Conservation (phyloP, 2,888 invertebrate genomes). For the Clusia tigrina region DNA sequence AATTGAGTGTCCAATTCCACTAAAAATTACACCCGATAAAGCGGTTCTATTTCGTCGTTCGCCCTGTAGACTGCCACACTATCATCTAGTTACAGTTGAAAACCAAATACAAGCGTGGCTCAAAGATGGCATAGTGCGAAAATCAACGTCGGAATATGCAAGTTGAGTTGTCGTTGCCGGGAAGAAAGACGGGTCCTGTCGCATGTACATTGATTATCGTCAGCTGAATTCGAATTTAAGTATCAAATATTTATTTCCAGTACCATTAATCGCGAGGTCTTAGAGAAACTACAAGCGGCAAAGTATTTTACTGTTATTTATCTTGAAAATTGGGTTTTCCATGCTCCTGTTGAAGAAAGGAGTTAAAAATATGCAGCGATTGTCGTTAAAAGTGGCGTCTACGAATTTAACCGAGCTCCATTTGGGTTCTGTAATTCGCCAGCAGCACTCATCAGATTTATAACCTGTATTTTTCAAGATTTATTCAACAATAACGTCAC, state of each 20-base stretch:
- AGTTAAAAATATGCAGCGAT: no score
- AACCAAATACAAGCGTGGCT: no score
- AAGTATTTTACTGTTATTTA: constrained; percentile 1
- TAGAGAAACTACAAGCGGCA: constrained; percentile 6
- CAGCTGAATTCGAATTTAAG: background rate
- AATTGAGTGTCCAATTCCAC: no score
- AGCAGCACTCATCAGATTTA: constrained; percentile 48
- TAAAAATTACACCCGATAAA: no score
- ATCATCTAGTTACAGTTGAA: no score
- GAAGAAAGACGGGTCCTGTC: background rate
- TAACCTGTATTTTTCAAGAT: constrained; percentile 27
- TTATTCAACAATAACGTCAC: constrained; percentile 27
- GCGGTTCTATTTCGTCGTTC: no score
- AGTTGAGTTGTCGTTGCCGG: background rate
- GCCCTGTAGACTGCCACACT: no score
- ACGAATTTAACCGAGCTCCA: no score
- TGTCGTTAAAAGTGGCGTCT: no score
- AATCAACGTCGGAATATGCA: background rate
- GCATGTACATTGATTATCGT: background rate
- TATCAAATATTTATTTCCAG: background rate
- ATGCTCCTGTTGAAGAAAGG: background rate
- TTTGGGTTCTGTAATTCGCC: constrained; percentile 53
- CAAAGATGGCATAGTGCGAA: no score
- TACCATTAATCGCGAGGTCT: constrained; percentile 1
- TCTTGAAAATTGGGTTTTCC: constrained; percentile 7